A percentile compares a stretch with the other conserved stretches of the same genome.
These are phyloP conservation scores for Mythimna albipuncta DNA, from an alignment of 2,888 invertebrate species.

Conservation along the genomic window DNA sequence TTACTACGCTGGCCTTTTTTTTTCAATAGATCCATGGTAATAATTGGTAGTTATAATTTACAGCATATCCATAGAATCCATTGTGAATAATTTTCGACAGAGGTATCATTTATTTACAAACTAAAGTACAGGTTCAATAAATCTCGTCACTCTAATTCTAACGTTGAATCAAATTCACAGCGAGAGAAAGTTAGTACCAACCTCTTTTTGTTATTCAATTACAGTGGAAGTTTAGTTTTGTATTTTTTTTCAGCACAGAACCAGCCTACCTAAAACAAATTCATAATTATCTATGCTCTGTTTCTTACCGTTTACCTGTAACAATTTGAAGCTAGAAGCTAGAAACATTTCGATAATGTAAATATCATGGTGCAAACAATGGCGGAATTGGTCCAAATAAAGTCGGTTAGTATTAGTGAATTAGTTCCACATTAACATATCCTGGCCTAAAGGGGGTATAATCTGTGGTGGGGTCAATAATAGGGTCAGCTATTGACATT, in stretches of 20 bases:
- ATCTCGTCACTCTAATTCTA: conserved; percentile 10
- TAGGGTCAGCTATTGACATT: conserved; percentile 81
- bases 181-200: conserved; percentile 39
- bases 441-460: conserved; percentile 60
- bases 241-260: conserved; percentile 46
- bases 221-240: conserved; percentile 31
- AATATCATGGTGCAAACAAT: conserved; percentile 50
- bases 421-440: conserved; percentile 63
- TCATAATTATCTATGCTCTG: conserved; percentile 55
- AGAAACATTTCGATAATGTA: conserved; percentile 33
- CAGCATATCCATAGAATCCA: conserved; percentile 2
- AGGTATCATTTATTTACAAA: conserved; percentile 14
- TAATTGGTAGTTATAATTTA: background rate
- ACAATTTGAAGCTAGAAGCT: conserved; percentile 12
- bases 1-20: conserved; percentile 7
- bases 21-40: no score
- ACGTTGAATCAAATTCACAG: conserved; percentile 9
- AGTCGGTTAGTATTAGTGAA: conserved; percentile 60
- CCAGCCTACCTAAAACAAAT: conserved; percentile 51
- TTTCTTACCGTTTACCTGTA: conserved; percentile 31
- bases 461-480: conserved; percentile 68
- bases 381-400: conserved; percentile 52
- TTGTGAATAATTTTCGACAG: conserved; percentile 19
- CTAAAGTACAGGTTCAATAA: background rate
- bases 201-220: conserved; percentile 45